Evolutionary conservation across 1,140 invertebrate genomes (phyloP).

Genomic region (Linepithema humile): DNA sequence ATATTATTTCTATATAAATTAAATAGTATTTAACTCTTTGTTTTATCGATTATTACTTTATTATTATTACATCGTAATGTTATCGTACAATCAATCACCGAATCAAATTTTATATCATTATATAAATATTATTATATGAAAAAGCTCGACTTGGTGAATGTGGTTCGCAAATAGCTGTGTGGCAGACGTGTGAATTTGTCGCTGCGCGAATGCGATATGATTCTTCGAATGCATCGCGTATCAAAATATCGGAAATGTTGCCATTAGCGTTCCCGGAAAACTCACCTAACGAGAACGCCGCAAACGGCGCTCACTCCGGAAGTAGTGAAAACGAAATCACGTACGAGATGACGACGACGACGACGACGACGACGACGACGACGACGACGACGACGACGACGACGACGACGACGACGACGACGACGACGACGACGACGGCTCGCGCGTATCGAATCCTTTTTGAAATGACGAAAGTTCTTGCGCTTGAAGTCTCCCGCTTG

Average conservation of each 20-base stretch:
- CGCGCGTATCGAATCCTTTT: constrained; percentile 36
- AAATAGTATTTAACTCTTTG: neutral
- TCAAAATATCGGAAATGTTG: neutral
- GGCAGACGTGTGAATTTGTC: neutral
- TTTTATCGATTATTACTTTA: neutral
- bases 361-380: neutral
- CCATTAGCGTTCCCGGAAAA: constrained; percentile 16
- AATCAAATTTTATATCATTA: neutral
- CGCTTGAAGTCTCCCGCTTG: constrained; percentile 5
- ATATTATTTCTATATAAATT: neutral
- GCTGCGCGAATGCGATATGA: neutral
- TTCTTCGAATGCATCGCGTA: neutral
- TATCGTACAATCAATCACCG: neutral
- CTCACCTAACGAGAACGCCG: constrained; percentile 1
- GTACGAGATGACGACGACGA: neutral
- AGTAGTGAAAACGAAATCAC: constrained; percentile 32
- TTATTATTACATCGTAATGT: neutral
- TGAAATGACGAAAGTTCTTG: constrained; percentile 43
- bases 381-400: neutral
- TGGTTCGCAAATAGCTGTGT: neutral
- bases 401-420: too few species aligned
- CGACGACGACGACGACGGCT: constrained; percentile 7
- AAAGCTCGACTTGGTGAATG: neutral
- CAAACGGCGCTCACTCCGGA: neutral
- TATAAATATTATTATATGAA: neutral